phyloP scores from a whole-genome alignment of 1,140 invertebrate genomes.

The Trigoniulus corallinus region DNA sequence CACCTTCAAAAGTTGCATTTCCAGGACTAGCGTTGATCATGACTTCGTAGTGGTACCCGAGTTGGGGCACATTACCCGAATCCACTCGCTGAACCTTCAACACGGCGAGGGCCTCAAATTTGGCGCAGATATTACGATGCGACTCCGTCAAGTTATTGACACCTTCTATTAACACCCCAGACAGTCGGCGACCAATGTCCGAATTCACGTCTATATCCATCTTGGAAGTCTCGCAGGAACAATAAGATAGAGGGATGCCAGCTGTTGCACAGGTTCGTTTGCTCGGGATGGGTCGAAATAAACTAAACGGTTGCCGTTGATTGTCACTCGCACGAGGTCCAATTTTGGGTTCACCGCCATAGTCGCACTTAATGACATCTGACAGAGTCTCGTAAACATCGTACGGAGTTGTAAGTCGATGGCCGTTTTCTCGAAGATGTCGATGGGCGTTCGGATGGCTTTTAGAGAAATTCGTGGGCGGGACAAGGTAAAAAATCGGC shows the following conservation, averaged over 20 bases:
- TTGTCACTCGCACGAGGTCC: too few species aligned
- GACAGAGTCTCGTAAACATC: slow-evolving; percentile 22
- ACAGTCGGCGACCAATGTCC: not conserved
- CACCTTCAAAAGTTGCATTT: too few species aligned
- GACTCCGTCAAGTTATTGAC: too few species aligned
- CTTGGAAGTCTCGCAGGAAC: not conserved
- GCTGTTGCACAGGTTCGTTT: not conserved
- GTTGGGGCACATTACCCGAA: too few species aligned
- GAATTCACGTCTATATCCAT: not conserved
- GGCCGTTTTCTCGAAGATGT: slow-evolving; percentile 47
- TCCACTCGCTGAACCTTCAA: too few species aligned
- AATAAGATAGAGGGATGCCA: not conserved
- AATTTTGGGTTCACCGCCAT: too few species aligned
- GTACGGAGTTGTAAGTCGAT: slow-evolving; percentile 29
- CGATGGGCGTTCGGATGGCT: slow-evolving; percentile 40
- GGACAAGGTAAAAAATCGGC: slow-evolving; percentile 59
- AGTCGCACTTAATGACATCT: not conserved
- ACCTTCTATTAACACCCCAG: not conserved
- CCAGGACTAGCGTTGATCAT: too few species aligned
- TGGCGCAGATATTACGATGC: too few species aligned
- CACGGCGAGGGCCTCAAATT: too few species aligned
- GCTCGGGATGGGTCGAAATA: not conserved
- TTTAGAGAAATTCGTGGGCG: slow-evolving; percentile 53
- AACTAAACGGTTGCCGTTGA: not conserved
- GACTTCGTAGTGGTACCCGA: too few species aligned